phyloP scores from a whole-genome alignment of 2,113 vertebrate genomes.

The Chaetodon auriga region DNA sequence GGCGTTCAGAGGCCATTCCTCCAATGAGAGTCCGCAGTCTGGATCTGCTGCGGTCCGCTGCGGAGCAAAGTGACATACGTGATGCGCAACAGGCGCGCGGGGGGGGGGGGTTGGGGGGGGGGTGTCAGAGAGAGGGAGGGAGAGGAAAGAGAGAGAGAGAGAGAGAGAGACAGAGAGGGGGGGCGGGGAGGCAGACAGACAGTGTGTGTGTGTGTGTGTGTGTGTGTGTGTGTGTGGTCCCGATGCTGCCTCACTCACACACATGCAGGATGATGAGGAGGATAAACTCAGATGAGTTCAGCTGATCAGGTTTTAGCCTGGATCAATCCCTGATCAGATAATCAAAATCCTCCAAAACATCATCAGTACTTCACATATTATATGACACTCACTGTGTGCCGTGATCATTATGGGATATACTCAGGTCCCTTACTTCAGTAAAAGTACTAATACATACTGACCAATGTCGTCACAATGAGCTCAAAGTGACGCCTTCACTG shows the following conservation, averaged over 20 bases:
- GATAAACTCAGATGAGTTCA: neutral
- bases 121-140: neutral
- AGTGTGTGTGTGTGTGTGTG: too few species aligned
- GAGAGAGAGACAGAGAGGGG: neutral
- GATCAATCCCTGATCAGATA: too few species aligned
- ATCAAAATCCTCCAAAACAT: too few species aligned
- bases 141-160: neutral
- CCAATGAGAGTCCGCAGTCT: neutral
- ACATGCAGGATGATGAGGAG: neutral
- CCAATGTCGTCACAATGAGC: too few species aligned
- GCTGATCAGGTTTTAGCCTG: neutral
- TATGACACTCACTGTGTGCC: too few species aligned
- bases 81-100: slow-evolving; percentile 9
- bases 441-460: neutral
- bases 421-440: neutral
- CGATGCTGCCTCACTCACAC: too few species aligned
- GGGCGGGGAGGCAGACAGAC: neutral
- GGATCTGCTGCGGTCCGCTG: neutral
- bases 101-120: too few species aligned
- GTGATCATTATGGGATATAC: too few species aligned
- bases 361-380: too few species aligned
- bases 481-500: too few species aligned
- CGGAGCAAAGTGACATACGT: neutral
- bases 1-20: slow-evolving; percentile 74
- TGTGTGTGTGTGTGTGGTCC: too few species aligned